These are phyloP conservation scores for Pecten maximus DNA, from an alignment of 2,888 invertebrate species.

Conservation along the genomic window DNA sequence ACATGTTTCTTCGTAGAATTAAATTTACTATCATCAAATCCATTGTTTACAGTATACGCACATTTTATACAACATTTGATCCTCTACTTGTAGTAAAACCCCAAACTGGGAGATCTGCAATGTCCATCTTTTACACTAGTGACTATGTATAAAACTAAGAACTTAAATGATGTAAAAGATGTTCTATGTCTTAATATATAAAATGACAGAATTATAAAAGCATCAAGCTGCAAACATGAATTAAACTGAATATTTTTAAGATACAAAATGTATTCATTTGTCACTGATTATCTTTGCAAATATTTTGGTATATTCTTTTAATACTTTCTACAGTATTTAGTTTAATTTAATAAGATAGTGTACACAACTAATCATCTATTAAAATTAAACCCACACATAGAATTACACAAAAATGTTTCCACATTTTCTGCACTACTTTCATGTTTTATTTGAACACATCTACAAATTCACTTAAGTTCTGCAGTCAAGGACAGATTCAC, in stretches of 20 bases:
- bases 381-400: conserved; percentile 14
- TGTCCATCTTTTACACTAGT: not conserved
- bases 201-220: not conserved
- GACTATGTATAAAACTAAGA: not conserved
- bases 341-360: not conserved
- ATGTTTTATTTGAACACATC: not conserved
- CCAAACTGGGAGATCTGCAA: not conserved
- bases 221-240: not conserved
- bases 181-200: not conserved
- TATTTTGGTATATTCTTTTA: not conserved
- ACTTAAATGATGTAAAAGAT: not conserved
- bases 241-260: not conserved
- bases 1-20: not conserved
- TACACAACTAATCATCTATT: not conserved
- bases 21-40: not conserved
- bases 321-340: not conserved
- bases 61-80: not conserved
- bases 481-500: no score
- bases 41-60: not conserved
- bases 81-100: not conserved
- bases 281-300: not conserved
- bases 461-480: not conserved
- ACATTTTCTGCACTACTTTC: not conserved
- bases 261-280: not conserved
- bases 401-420: not conserved